phyloP scores from a whole-genome alignment of 2,888 invertebrate species.

The Chromoteleia sp. region DNA sequence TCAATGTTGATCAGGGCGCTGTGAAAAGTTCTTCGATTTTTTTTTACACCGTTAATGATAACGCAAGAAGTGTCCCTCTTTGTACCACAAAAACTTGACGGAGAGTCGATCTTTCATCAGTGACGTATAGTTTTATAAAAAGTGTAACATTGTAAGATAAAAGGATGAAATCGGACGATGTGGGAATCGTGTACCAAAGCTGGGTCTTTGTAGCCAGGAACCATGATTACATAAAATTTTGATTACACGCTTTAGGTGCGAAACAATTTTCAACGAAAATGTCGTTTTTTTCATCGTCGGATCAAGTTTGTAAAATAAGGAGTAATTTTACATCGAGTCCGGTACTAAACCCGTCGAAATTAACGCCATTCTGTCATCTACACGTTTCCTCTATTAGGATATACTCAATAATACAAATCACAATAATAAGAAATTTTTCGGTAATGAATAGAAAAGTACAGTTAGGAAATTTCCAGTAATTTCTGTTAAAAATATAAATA shows the following conservation, averaged over 20 bases:
- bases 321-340: too few species aligned
- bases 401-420: too few species aligned
- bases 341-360: too few species aligned
- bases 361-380: too few species aligned
- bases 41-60: conserved; percentile 37
- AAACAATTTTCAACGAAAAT: too few species aligned
- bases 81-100: conserved; percentile 20
- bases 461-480: too few species aligned
- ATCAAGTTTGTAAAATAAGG: too few species aligned
- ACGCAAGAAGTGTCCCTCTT: conserved; percentile 41
- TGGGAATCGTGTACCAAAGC: background rate
- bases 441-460: too few species aligned
- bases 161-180: conserved; percentile 7
- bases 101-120: conserved; percentile 32
- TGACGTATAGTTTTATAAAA: conserved; percentile 39
- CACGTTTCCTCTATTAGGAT: too few species aligned
- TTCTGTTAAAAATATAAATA: too few species aligned
- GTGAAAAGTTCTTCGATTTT: conserved; percentile 3
- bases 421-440: too few species aligned
- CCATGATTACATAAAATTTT: conserved; percentile 12
- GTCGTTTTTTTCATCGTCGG: too few species aligned
- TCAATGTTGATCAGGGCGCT: conserved; percentile 35
- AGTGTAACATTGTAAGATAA: conserved; percentile 38
- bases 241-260: background rate
- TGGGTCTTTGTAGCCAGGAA: conserved; percentile 2